A percentile compares a stretch with the other conserved stretches of the same genome.
phyloP scores from a whole-genome alignment of 1,140 invertebrate species.

The Ostrea denselamellosa region DNA sequence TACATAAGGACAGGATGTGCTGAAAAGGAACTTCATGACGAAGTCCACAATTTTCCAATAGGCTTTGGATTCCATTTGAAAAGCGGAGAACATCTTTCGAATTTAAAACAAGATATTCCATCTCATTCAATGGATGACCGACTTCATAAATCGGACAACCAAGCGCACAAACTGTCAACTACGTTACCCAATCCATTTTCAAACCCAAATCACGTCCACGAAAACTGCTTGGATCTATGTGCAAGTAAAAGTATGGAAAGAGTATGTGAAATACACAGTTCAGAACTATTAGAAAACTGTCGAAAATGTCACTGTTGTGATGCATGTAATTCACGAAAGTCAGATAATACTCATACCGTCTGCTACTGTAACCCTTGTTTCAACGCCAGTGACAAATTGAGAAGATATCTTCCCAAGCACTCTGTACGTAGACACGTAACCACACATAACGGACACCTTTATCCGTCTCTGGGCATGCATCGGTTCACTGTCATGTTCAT shows the following conservation, averaged over 20 bases:
- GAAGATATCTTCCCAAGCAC: not conserved
- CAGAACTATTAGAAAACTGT: not conserved
- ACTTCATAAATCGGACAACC: not conserved
- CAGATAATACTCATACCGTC: not conserved
- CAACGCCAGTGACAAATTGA: not conserved
- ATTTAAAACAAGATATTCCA: not conserved
- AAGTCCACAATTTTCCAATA: not conserved
- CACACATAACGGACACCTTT: not conserved
- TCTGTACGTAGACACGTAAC: not conserved
- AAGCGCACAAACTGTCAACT: not conserved
- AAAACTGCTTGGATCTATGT: not conserved
- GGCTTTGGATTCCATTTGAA: not conserved
- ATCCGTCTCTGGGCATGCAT: constrained; percentile 9
- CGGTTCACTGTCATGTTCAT: constrained; percentile 48
- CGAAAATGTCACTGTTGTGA: not conserved
- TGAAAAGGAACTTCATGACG: not conserved
- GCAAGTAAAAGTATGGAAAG: not conserved
- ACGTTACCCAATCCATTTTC: not conserved
- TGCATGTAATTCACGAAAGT: not conserved
- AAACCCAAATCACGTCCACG: not conserved
- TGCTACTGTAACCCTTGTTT: not conserved
- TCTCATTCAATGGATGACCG: not conserved
- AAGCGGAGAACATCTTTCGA: not conserved
- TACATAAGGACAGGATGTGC: not conserved
- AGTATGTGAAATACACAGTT: not conserved